Evolutionary conservation across 1,140 invertebrate genomes (phyloP).

Genomic region (Polypedilum vanderplanki): DNA sequence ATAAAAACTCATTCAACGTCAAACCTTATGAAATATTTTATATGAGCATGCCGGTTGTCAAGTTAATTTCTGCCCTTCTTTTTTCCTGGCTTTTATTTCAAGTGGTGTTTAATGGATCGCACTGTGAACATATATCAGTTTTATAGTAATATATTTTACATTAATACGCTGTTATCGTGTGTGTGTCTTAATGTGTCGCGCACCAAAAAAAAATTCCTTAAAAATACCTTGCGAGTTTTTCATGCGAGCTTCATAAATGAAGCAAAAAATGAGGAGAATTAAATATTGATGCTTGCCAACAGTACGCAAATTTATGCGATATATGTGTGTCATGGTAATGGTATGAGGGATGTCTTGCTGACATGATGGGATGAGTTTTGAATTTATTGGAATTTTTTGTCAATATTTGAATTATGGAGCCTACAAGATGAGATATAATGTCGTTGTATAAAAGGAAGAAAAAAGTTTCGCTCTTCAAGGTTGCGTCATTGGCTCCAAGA

Average conservation of each 20-base stretch:
- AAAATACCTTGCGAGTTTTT: neutral
- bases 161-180: neutral
- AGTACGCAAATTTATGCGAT: neutral
- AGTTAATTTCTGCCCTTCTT: neutral
- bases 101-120: conserved; percentile 17
- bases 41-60: conserved; percentile 25
- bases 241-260: neutral
- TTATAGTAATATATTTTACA: neutral
- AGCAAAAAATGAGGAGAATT: neutral
- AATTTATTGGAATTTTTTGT: neutral
- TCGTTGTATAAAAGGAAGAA: too few relatives aligned
- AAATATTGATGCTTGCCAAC: neutral
- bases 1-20: conserved; percentile 14
- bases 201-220: neutral
- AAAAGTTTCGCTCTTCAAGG: too few relatives aligned
- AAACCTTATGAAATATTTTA: conserved; percentile 25
- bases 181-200: neutral
- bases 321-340: too few relatives aligned
- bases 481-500: too few relatives aligned
- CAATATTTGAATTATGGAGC: neutral
- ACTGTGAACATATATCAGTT: neutral
- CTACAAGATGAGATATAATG: too few relatives aligned
- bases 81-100: neutral
- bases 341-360: too few relatives aligned
- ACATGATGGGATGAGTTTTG: neutral